Percentiles rank a stretch among this genome's conserved stretches.
phyloP scores from a whole-genome alignment of 2,888 invertebrate species.

The Nasonovia ribisnigri region DNA sequence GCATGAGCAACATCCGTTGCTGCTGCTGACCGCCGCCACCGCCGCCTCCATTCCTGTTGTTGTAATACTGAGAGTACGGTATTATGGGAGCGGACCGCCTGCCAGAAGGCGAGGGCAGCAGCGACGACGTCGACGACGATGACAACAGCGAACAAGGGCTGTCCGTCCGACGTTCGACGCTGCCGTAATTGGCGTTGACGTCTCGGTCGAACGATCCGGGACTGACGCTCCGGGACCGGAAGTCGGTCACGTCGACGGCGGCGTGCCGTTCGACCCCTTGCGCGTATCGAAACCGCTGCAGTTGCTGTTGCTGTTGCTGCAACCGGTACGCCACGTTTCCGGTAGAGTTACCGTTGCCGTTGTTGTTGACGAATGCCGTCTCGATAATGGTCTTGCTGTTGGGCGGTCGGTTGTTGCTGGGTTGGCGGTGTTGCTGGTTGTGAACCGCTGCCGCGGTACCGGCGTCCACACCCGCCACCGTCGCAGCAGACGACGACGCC shows the following conservation, averaged over 20 bases:
- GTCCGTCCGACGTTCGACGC: constrained; percentile 58
- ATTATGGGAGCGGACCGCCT: constrained; percentile 64
- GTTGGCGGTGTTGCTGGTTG: background rate
- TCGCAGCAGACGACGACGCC: background rate
- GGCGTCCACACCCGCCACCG: background rate
- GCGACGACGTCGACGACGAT: background rate
- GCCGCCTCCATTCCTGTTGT: constrained; percentile 52
- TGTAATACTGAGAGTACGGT: constrained; percentile 65
- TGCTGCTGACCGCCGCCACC: background rate
- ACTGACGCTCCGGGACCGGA: constrained; percentile 66
- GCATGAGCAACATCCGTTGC: constrained; percentile 67
- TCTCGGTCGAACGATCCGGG: constrained; percentile 64
- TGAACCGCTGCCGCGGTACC: background rate
- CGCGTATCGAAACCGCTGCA: background rate
- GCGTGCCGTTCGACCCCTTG: background rate
- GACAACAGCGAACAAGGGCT: constrained; percentile 61
- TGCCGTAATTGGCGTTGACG: constrained; percentile 58
- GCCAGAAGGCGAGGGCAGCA: constrained; percentile 55
- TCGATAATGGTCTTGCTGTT: constrained; percentile 64
- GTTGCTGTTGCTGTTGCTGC: constrained; percentile 31
- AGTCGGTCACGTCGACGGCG: background rate
- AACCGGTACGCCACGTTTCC: constrained; percentile 7
- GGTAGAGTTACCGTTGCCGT: background rate
- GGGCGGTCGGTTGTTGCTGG: background rate
- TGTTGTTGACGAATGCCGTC: constrained; percentile 66